Base-by-base conservation (phyloP, 1,140 invertebrate species). In the Drosophila pseudoananassae region DNA sequence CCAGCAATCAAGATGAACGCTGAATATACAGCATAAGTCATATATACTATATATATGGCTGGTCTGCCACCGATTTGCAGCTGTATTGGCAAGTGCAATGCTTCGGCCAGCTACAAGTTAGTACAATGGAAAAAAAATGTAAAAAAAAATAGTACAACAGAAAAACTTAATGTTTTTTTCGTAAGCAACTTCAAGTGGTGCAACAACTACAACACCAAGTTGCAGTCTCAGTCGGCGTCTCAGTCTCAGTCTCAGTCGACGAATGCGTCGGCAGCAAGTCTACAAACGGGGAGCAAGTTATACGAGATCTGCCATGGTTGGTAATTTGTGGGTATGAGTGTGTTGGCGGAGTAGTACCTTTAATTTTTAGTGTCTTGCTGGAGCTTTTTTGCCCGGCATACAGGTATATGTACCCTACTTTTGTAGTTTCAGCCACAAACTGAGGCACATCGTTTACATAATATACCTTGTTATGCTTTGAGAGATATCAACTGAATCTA, bases 261-360 rank as follows among this genome's bases (percentile, higher is more conserved):
- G 27, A 7, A 25, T 15, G 17, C 27, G 47, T n/a, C 6, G 27
- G 64, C 74, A 82, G 74, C 81, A 80, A 81, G 73, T 85, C 65
- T 77, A 78, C 47, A 78, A 82, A 78, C 74, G 74, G 76, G 63
- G 61, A 87, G 81, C 81, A 53, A 87, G 81, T 84, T 87, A 74
- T 85, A 81, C 81, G 77, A 80, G 82, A 72, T 84, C 74, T 58
- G 45, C 65, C 70, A 52, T 65, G 53, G 33, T 60, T 70, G 76
- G 81, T 63, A 66, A 87, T 77, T 77, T 81, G 55, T 73, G 36
- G 76, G 63, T 60, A 63, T 20, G 58, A 31, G 31, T 64, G 71
- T 77, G 59, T 61, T 69, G 66, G 66, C 58, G 58, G 58, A 53
- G 58, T 59, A 51, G 53, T 72, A 84, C 76, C 80, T 74, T 77